Evolutionary conservation across 2,888 invertebrate species (phyloP), one percentile per base, ranked within the genome.

Genomic region (Tanypteryx hageni): DNA sequence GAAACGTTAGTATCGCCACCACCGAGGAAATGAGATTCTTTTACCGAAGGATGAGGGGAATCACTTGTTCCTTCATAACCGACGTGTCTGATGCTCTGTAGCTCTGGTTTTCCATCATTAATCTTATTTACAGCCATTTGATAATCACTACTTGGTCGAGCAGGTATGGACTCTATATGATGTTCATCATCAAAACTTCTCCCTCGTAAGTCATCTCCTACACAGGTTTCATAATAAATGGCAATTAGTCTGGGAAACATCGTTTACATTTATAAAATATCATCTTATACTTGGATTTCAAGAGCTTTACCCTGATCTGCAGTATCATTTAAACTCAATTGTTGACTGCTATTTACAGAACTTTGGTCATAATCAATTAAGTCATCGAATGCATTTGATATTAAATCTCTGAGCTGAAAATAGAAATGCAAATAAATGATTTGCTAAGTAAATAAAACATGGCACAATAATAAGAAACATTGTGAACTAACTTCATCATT

Each of bases 331-430:
- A 64, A 89, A 61, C 89, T 89, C 10, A 61, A 14, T 31, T 82
- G 31, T 93, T 94, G 94, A 93, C 94, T 95, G 94, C 96, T 95
- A 94, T 96, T 96, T 84, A 96, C 96, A 18, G 97, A 96, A 92
- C 96, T 96, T 93, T 96, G 96, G 76, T 95, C 96, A 93, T 97
- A 97, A 93, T 97, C 96, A 92, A 96, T 95, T 82, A 97, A 95
- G 94, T 97, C 97, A 93, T 97, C 96, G 94, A 97, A 96, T n/a
- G 96, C 97, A 94, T 96, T 96, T 93, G 95, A 96, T 92, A 97
- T 94, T 93, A 97, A 95, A 94, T 96, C 96, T 93, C 96, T 95
- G 64, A 97, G 94, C 97, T 97, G 94, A 92, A 95, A 95, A 22
- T 31, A 84, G 56, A 27, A 93, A 16, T 92, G 27, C 59, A 27